phyloP scores from a whole-genome alignment of 2,797 vertebrate species.

The Perodicticus potto region DNA sequence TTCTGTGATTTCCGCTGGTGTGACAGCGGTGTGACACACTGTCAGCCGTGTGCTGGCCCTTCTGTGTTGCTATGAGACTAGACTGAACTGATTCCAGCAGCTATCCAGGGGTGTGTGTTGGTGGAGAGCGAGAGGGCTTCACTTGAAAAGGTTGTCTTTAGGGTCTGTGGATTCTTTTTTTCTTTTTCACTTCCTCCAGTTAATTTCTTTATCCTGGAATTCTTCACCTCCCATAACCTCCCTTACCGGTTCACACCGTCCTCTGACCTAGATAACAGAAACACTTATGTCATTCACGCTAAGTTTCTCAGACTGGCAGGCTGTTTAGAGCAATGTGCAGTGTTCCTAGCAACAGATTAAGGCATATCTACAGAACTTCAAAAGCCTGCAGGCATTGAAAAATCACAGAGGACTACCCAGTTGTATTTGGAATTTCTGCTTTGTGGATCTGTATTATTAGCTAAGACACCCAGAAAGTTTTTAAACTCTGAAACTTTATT shows the following conservation, averaged over 20 bases:
- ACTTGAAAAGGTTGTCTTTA: not conserved
- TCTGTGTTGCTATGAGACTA: not conserved
- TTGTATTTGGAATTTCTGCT: constrained; percentile 50
- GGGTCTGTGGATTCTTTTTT: not conserved
- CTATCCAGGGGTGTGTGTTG: not conserved
- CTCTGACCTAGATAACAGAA: constrained; percentile 66
- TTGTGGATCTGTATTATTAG: constrained; percentile 56
- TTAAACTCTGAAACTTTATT: constrained; percentile 45
- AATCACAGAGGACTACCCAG: constrained; percentile 33
- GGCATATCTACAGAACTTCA: constrained; percentile 55
- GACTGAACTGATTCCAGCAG: not conserved
- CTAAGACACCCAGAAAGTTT: constrained; percentile 36
- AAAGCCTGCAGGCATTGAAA: constrained; percentile 42
- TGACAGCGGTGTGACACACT: not conserved
- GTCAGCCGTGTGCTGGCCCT: not conserved
- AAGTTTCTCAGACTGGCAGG: constrained; percentile 58
- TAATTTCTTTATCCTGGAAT: constrained; percentile 29
- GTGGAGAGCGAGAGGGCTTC: not conserved
- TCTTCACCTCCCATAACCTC: constrained; percentile 16
- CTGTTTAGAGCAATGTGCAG: constrained; percentile 46
- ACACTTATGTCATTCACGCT: constrained; percentile 67
- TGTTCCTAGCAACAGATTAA: constrained; percentile 68
- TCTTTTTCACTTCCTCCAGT: not conserved
- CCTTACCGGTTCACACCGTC: not conserved
- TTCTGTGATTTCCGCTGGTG: not conserved